Evolutionary conservation across 1,140 invertebrate genomes (phyloP), one percentile per base, ranked within the genome.

Genomic region (Rhizoglyphus robini): DNA sequence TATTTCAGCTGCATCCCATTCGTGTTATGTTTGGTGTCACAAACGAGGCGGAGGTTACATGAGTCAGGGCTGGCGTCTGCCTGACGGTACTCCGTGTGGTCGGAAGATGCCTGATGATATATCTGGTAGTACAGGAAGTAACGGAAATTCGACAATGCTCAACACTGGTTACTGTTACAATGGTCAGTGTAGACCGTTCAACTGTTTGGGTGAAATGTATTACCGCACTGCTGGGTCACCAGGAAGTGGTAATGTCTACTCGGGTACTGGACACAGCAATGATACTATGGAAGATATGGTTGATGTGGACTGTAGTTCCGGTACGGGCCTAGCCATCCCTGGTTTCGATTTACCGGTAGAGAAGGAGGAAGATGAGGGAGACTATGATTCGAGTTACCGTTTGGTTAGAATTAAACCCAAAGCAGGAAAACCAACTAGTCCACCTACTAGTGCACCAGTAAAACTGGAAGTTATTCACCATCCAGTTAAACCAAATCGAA

Each of bases 11-110:
- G 69, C 67, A 63, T 68, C 67, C 5, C 70, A 71, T 51, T 70
- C 69, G 0, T 71, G 70, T 38, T 71, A 69, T 41, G 69, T 71
- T 18, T 71, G 70, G 70, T 71, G 70, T 47, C 70, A 71, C 46
- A 71, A 71, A 49, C 25, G 65, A 25, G 68, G 68, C 5, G 70
- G 70, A 47, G 70, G 70, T 2, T 71, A 68, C 38, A 69, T 71
- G 65, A 71, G 68, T 15, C 70, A 71, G 27, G 70, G 70, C 11
- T 71, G 70, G 70, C 69, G 69, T 27, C 57, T 71, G n/a, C 70
- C 70, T 11, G 70, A 71, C 34, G 70, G 70, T 20, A 68, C 70
- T 23, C 70, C 70, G 25, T 71, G 70, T 64, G 70, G 69, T 60
- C 58, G 59, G 34, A 66, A 62, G 4, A 41, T 65, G n/a, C 46